These are phyloP conservation scores for Craniophora ligustri DNA, from an alignment of 2,888 invertebrate genomes.

Conservation along the genomic window DNA sequence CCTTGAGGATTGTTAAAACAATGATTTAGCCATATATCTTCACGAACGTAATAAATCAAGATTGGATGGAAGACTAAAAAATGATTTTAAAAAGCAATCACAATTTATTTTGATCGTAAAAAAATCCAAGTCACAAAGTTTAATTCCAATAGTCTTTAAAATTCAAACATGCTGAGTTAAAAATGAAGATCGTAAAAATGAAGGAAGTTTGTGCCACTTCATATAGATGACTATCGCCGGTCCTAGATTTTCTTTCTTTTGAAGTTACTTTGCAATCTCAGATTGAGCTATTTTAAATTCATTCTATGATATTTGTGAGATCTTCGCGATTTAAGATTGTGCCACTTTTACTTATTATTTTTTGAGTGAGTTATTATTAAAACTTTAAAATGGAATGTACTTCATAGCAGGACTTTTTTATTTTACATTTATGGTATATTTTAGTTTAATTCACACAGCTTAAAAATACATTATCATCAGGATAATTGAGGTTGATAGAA, in stretches of 20 bases:
- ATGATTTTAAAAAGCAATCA: conserved; percentile 7
- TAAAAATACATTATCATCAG: too few relatives aligned
- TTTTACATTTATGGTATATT: not conserved
- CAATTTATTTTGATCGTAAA: conserved; percentile 9
- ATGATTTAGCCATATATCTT: too few relatives aligned
- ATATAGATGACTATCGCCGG: conserved; percentile 35
- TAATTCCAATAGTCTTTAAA: conserved; percentile 28
- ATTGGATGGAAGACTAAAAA: conserved; percentile 1
- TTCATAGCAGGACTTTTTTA: too few relatives aligned
- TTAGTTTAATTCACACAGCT: too few relatives aligned
- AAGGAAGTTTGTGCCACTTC: conserved; percentile 25
- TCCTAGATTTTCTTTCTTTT: conserved; percentile 20
- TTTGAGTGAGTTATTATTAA: not conserved
- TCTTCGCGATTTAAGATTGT: conserved; percentile 19
- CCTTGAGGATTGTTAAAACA: too few relatives aligned
- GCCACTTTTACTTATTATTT: conserved; percentile 15
- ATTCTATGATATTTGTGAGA: not conserved
- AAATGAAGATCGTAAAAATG: conserved; percentile 30
- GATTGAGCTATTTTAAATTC: not conserved
- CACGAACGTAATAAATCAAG: too few relatives aligned
- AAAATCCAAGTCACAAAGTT: conserved; percentile 11
- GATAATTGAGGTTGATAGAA: too few relatives aligned
- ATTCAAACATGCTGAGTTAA: conserved; percentile 15
- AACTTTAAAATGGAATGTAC: not conserved
- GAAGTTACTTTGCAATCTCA: conserved; percentile 12